Conservation (phyloP, 1,140 invertebrate species). For the Drosophila sproati region DNA sequence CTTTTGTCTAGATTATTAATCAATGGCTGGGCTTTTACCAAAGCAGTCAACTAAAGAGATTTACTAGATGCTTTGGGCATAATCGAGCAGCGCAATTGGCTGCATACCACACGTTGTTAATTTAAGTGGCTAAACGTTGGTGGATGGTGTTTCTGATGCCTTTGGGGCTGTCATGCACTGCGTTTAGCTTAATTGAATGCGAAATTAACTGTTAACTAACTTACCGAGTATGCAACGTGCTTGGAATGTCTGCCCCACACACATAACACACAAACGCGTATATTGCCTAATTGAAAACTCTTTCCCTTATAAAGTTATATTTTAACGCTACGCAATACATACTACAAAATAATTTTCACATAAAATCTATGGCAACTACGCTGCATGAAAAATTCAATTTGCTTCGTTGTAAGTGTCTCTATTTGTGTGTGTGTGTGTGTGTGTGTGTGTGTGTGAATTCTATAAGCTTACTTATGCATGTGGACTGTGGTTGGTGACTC, state of each 20-base stretch:
- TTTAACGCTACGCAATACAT: constrained; percentile 16
- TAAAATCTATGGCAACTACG: constrained; percentile 28
- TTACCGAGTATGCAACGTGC: constrained; percentile 21
- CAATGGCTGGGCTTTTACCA: constrained; percentile 25
- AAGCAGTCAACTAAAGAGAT: constrained; percentile 39
- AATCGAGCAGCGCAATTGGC: constrained; percentile 12
- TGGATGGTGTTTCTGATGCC: not conserved
- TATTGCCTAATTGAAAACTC: constrained; percentile 28
- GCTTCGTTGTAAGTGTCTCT: not conserved
- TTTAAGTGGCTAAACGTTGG: constrained; percentile 24
- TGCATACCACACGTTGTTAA: constrained; percentile 21
- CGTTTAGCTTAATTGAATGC: constrained; percentile 64
- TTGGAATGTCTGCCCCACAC: constrained; percentile 4
- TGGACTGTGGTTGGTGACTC: not conserved
- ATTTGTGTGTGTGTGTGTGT: not conserved
- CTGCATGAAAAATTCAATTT: constrained; percentile 58
- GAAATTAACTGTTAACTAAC: constrained; percentile 70
- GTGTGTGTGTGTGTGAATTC: constrained; percentile 15
- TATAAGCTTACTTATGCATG: not conserved
- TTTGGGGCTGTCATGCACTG: constrained; percentile 27
- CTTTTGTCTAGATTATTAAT: constrained; percentile 50
- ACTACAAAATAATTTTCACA: constrained; percentile 43
- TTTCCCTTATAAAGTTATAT: constrained; percentile 36
- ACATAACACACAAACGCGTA: constrained; percentile 10
- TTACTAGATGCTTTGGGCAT: constrained; percentile 20